Percentiles rank a stretch among this genome's conserved stretches.
These are phyloP conservation scores for Hemibagrus wyckioides DNA, from an alignment of 2,113 vertebrate species.

Conservation along the genomic window DNA sequence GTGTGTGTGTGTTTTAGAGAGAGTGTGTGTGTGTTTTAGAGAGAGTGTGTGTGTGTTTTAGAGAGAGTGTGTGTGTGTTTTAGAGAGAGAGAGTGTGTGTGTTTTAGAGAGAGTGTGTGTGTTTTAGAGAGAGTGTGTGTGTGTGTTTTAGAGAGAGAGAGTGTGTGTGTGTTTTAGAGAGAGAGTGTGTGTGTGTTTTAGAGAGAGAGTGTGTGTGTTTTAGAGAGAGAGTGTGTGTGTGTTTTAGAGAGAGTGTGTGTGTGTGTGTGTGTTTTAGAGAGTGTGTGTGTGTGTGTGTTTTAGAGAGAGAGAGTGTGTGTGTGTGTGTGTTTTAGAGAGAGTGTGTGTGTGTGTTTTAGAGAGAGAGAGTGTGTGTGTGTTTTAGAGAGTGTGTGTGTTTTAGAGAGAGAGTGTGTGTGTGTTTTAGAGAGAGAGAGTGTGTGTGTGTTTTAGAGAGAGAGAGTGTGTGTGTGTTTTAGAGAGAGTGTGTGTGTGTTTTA, in stretches of 20 bases:
- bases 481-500: not conserved
- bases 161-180: no score
- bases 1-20: no score
- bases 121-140: not conserved
- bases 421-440: no score
- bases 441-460: no score
- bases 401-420: not conserved
- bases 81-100: no score
- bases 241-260: no score
- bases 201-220: not conserved
- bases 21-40: not conserved
- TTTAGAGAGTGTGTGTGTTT: not conserved
- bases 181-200: conserved; percentile 19
- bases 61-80: no score
- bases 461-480: conserved; percentile 34
- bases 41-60: not conserved
- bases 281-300: not conserved
- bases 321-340: not conserved
- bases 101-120: no score
- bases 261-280: conserved; percentile 33
- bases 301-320: no score
- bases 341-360: no score
- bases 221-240: no score
- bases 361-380: conserved; percentile 36
- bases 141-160: no score